Conservation (phyloP, 2,888 invertebrate genomes). For the Epinotia bilunana region DNA sequence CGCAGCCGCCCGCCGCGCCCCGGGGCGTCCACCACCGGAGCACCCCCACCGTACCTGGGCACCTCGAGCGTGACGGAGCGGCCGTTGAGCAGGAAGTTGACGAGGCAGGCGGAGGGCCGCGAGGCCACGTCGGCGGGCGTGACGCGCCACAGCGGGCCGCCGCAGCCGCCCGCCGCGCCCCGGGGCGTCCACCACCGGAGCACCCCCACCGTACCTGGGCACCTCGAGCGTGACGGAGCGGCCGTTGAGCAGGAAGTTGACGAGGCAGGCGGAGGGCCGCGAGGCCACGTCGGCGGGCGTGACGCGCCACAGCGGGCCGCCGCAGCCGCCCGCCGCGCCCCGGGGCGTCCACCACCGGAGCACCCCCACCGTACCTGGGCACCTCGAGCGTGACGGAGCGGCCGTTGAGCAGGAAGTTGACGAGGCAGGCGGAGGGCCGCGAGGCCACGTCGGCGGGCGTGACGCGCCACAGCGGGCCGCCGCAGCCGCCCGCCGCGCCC, state of each 20-base stretch:
- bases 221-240: conserved; percentile 92
- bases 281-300: too few relatives aligned
- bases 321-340: conserved; percentile 80
- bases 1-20: too few relatives aligned
- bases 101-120: too few relatives aligned
- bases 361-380: conserved; percentile 81
- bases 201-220: conserved; percentile 81
- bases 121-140: too few relatives aligned
- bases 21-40: too few relatives aligned
- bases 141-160: conserved; percentile 93
- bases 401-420: conserved; percentile 91
- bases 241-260: conserved; percentile 91
- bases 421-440: too few relatives aligned
- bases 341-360: conserved; percentile 74
- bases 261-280: too few relatives aligned
- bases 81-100: too few relatives aligned
- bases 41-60: conserved; percentile 81
- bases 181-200: conserved; percentile 74
- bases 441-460: too few relatives aligned
- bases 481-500: conserved; percentile 71
- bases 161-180: conserved; percentile 80
- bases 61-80: too few relatives aligned
- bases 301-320: too few relatives aligned
- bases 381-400: conserved; percentile 92
- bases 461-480: too few relatives aligned